Evolutionary conservation across 2,113 vertebrate genomes (phyloP).

Genomic region (Furnarius figulus): DNA sequence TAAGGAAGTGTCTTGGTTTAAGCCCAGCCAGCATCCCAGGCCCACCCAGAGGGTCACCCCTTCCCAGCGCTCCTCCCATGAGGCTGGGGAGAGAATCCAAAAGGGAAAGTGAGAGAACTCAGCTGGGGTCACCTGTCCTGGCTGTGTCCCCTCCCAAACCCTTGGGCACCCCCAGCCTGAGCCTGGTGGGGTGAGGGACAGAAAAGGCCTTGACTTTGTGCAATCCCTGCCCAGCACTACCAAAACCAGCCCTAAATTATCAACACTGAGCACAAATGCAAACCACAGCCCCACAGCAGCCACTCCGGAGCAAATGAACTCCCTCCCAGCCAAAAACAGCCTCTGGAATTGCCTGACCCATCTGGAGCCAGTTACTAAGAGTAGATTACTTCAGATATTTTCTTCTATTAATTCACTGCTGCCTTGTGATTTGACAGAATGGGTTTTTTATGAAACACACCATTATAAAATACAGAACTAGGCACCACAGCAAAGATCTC

Average conservation of each 20-base stretch:
- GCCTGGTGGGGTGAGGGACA: fast-evolving
- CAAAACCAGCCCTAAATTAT: neutral
- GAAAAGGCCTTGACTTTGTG: neutral
- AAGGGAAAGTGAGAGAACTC: neutral
- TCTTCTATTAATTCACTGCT: neutral
- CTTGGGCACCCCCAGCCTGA: neutral
- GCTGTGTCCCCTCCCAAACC: neutral
- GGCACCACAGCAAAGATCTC: neutral
- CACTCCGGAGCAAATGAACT: neutral
- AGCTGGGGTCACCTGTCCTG: neutral
- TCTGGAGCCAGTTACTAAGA: neutral
- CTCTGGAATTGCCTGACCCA: neutral
- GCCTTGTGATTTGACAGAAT: neutral
- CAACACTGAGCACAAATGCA: neutral
- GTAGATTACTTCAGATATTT: neutral
- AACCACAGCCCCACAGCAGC: neutral
- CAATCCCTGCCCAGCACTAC: neutral
- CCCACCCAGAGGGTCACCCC: neutral
- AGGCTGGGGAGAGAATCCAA: neutral
- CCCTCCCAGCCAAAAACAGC: neutral
- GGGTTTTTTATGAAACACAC: neutral
- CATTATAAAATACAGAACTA: neutral
- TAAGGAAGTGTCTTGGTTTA: neutral
- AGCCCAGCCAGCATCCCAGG: neutral
- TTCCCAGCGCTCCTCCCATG: neutral